phyloP scores from a whole-genome alignment of 1,140 invertebrate species.

The Adoxophyes honmai region DNA sequence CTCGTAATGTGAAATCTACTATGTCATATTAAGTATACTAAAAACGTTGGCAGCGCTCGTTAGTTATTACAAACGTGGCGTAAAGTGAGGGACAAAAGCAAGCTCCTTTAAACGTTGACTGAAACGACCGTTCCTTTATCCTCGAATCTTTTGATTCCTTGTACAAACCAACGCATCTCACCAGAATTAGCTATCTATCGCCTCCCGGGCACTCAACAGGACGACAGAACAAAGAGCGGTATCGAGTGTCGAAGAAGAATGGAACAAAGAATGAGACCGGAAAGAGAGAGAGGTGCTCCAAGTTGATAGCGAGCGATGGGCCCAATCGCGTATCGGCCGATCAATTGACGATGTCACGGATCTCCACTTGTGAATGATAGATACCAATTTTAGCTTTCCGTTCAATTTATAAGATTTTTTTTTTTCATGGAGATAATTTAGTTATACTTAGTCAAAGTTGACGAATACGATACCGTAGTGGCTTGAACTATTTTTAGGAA shows the following conservation, averaged over 20 bases:
- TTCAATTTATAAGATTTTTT: too few species aligned
- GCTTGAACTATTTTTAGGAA: too few species aligned
- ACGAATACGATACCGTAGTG: too few species aligned
- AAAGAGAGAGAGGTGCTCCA: conserved; percentile 60
- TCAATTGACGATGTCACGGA: conserved; percentile 66
- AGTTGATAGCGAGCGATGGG: conserved; percentile 18
- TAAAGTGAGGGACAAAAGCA: too few species aligned
- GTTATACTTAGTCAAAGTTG: too few species aligned
- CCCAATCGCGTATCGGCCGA: conserved; percentile 55
- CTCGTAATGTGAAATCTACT: too few species aligned
- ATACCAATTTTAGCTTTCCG: conserved; percentile 9
- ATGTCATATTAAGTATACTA: too few species aligned
- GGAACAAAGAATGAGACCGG: conserved; percentile 69
- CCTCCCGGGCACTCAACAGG: conserved; percentile 52
- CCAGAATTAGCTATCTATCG: conserved; percentile 26
- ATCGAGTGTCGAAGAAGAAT: conserved; percentile 55
- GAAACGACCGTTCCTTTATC: too few species aligned
- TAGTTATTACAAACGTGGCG: too few species aligned
- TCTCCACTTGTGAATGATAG: conserved; percentile 35
- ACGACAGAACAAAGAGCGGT: conserved; percentile 62
- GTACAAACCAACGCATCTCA: conserved; percentile 10
- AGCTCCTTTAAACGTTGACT: too few species aligned
- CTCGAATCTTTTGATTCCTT: background rate
- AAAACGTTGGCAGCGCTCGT: too few species aligned
- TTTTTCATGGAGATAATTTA: too few species aligned